Percentiles rank a stretch among this genome's conserved stretches.
These are phyloP conservation scores for Formica exsecta DNA, from an alignment of 1,140 invertebrate species.

Conservation along the genomic window DNA sequence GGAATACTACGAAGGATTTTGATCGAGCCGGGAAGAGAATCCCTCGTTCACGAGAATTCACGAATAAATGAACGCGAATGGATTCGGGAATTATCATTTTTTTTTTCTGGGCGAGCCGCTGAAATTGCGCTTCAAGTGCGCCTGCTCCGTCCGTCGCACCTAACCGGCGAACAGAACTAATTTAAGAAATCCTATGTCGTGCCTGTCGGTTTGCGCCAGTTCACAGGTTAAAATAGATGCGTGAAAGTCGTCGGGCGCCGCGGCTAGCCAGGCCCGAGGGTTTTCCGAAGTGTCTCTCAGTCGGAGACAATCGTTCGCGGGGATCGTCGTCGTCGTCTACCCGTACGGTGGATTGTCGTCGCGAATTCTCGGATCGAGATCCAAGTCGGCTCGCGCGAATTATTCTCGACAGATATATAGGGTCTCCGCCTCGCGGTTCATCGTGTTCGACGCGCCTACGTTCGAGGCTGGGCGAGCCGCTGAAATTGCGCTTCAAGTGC, in stretches of 20 bases:
- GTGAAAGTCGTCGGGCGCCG: slow-evolving; percentile 79
- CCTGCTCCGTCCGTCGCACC: slow-evolving; percentile 74
- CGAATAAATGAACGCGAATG: background rate
- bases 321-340: background rate
- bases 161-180: slow-evolving; percentile 83
- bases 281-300: slow-evolving; percentile 53
- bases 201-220: slow-evolving; percentile 83
- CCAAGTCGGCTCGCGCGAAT: background rate
- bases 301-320: background rate
- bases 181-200: slow-evolving; percentile 85
- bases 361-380: background rate
- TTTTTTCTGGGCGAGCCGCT: background rate
- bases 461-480: no score
- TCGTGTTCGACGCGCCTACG: background rate
- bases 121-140: slow-evolving; percentile 60
- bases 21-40: background rate
- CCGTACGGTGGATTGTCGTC: background rate
- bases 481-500: no score
- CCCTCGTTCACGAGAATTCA: background rate
- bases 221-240: slow-evolving; percentile 85
- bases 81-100: background rate
- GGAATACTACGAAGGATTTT: background rate
- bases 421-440: background rate
- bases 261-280: slow-evolving; percentile 30
- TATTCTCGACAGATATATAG: background rate